phyloP scores from a whole-genome alignment of 1,140 invertebrate genomes.

The Pogonomyrmex barbatus region DNA sequence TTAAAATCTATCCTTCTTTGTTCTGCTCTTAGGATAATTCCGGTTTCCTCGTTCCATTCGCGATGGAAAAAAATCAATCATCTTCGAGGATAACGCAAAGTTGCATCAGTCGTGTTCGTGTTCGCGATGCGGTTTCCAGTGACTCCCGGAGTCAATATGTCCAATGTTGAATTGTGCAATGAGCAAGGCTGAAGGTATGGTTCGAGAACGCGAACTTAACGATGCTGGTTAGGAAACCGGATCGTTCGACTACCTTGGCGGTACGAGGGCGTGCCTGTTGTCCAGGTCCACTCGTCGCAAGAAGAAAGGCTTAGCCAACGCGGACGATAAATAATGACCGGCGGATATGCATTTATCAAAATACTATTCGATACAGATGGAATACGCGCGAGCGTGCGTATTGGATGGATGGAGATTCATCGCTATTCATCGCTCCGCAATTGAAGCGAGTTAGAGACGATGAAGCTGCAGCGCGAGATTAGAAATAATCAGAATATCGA shows the following conservation, averaged over 20 bases:
- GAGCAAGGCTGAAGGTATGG: slow-evolving; percentile 17
- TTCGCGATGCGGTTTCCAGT: not conserved
- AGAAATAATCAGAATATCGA: not conserved
- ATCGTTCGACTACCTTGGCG: slow-evolving; percentile 14
- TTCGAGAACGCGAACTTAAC: slow-evolving; percentile 17
- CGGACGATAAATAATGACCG: slow-evolving; percentile 52
- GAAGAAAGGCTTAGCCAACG: slow-evolving; percentile 11
- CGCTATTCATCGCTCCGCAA: not conserved
- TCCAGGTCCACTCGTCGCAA: slow-evolving; percentile 10
- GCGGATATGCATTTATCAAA: slow-evolving; percentile 50
- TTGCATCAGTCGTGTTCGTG: not conserved
- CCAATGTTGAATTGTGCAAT: slow-evolving; percentile 12
- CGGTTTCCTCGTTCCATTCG: not conserved
- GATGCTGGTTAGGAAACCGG: slow-evolving; percentile 51
- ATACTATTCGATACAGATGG: slow-evolving; percentile 40
- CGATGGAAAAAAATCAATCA: not conserved
- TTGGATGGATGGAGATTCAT: not conserved
- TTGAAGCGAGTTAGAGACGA: not conserved
- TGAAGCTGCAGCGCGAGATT: not conserved
- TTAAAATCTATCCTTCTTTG: not conserved
- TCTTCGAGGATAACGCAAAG: not conserved
- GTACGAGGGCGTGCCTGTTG: slow-evolving; percentile 24
- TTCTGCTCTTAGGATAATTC: not conserved
- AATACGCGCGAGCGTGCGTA: not conserved
- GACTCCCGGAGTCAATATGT: not conserved